These are phyloP conservation scores for Tribolium castaneum DNA, from an alignment of 1,140 invertebrate species.

Conservation along the genomic window DNA sequence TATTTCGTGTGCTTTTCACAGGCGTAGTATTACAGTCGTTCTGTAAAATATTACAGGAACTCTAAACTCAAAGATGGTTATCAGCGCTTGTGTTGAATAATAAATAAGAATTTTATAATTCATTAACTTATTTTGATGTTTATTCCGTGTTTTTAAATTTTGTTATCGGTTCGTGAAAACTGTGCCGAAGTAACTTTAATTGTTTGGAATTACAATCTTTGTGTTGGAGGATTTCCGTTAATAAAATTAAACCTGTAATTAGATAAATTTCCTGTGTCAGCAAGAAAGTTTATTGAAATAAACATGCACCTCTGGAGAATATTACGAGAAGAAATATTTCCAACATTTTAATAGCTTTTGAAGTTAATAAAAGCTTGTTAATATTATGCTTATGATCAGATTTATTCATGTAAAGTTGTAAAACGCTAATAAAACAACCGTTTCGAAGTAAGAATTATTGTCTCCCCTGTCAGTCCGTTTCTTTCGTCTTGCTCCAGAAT, in stretches of 20 bases:
- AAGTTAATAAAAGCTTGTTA: not conserved
- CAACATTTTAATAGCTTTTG: not conserved
- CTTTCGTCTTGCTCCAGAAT: not conserved
- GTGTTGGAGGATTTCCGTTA: not conserved
- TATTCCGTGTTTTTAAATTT: too few relatives aligned
- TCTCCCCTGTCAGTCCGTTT: not conserved
- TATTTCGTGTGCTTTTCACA: too few relatives aligned
- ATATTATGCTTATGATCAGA: not conserved
- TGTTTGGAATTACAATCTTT: too few relatives aligned
- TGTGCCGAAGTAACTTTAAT: too few relatives aligned
- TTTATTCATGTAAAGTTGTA: not conserved
- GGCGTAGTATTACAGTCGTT: too few relatives aligned
- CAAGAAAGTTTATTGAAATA: not conserved
- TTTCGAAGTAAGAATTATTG: not conserved
- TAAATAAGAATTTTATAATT: too few relatives aligned
- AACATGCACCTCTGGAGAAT: not conserved
- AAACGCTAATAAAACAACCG: not conserved
- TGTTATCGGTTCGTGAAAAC: too few relatives aligned
- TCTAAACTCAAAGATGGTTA: too few relatives aligned
- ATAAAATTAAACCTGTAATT: slow-evolving; percentile 8
- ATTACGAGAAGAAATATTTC: not conserved
- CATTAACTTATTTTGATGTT: not conserved
- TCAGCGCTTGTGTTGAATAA: too few relatives aligned
- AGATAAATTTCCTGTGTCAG: slow-evolving; percentile 9
- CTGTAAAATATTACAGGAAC: too few relatives aligned